phyloP scores from a whole-genome alignment of 2,888 invertebrate species.

The Drosophila falleni region DNA sequence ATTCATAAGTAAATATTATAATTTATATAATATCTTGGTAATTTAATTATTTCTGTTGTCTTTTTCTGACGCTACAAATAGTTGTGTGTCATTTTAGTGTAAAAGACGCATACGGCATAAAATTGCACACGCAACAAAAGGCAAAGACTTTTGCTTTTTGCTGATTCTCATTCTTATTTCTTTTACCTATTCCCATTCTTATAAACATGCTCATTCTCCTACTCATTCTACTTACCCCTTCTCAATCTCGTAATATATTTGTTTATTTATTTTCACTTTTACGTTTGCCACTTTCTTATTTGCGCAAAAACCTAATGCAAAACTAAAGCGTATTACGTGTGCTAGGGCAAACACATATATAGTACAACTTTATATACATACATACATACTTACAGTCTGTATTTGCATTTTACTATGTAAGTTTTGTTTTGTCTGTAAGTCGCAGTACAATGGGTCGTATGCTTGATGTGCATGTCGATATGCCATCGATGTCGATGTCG shows the following conservation, averaged over 20 bases:
- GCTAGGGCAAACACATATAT: conserved; percentile 32
- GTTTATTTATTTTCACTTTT: conserved; percentile 72
- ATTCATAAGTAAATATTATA: not conserved
- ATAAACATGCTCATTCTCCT: not conserved
- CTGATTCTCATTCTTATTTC: conserved; percentile 9
- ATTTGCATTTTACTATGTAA: conserved; percentile 25
- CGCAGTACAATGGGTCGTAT: conserved; percentile 65
- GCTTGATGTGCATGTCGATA: conserved; percentile 60
- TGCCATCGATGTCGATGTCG: conserved; percentile 24
- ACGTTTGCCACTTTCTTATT: conserved; percentile 63
- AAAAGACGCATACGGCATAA: no score
- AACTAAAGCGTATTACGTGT: conserved; percentile 64
- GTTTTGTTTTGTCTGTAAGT: conserved; percentile 44
- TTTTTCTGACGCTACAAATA: not conserved
- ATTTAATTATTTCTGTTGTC: not conserved
- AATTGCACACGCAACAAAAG: conserved; percentile 27
- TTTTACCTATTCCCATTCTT: conserved; percentile 8
- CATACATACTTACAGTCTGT: conserved; percentile 17
- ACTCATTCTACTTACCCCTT: conserved; percentile 10
- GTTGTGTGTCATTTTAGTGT: not conserved
- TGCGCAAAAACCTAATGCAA: conserved; percentile 50
- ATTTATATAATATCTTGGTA: not conserved
- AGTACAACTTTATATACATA: conserved; percentile 14
- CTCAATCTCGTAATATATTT: conserved; percentile 40
- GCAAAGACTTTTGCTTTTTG: conserved; percentile 25